Evolutionary conservation across 35 echinoderm and acorn worm species (phyloP).

Genomic region (Patiria miniata): DNA sequence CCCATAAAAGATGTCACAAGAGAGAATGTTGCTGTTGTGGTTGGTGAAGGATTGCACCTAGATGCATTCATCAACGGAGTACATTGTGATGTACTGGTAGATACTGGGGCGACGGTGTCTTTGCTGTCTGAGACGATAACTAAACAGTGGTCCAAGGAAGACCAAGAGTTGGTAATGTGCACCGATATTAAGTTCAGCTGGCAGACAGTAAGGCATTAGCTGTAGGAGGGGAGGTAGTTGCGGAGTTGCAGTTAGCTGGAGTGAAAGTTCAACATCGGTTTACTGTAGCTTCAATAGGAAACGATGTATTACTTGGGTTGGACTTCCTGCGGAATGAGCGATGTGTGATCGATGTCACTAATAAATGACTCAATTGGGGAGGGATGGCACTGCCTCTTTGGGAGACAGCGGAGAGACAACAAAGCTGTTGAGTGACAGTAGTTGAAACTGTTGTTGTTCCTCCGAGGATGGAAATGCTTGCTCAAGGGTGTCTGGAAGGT

Average conservation of each 20-base stretch:
- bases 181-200: not conserved
- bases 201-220: not conserved
- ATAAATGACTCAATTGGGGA: not conserved
- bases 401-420: not conserved
- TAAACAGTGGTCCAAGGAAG: not conserved
- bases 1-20: not conserved
- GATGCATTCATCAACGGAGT: not conserved
- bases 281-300: not conserved
- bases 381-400: constrained; percentile 2
- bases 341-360: constrained; percentile 20
- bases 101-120: not conserved
- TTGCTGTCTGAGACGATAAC: not conserved
- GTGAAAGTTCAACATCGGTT: not conserved
- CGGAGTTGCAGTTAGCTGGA: not conserved
- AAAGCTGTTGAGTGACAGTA: not conserved
- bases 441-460: not conserved
- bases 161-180: not conserved
- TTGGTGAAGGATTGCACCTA: not conserved
- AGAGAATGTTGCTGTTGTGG: not conserved
- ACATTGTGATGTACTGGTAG: not conserved
- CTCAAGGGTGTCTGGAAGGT: not conserved
- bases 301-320: constrained; percentile 3
- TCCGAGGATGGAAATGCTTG: constrained; percentile 16
- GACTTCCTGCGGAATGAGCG: constrained; percentile 11
- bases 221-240: not conserved